Evolutionary conservation across 2,113 vertebrate species (phyloP), one percentile per base, ranked within the genome.

Genomic region (Macaca mulatta): DNA sequence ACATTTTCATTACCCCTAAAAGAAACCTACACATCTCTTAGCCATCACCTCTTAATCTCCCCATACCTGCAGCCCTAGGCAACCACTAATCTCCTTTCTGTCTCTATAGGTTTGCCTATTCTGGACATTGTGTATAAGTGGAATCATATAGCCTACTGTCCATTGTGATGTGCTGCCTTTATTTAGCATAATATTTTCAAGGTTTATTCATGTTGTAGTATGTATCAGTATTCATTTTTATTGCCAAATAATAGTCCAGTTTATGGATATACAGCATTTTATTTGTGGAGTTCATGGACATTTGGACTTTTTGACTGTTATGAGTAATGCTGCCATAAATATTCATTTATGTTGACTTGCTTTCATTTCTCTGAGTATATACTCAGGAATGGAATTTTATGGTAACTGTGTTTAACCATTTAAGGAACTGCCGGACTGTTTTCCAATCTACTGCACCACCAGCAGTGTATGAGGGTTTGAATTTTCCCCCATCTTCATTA

Each of bases 241-340:
- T 89, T 94, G 52, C 52, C 79, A 93, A 96, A 61, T 91, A 81
- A 48, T 90, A 70, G 14, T 90, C 17, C 45, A 17, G 43, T 95
- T 82, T 81, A 69, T 87, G 23, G 35, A 72, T 86, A 61, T 32
- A 45, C 22, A 90, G 4, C 23, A 59, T 96, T 89, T 94, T 96
- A 80, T 72, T 79, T 45, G 45, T 96, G 52, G 52, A 67, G 48
- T 83, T 95, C 14, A 48, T 87, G 52, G 8, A 74, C 23, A 82
- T 82, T 78, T 48, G 70, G 30, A 61, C 14, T 84, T 94, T 80
- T n/a, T 52, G 64, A 48, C n/a, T 59, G 3, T 70, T 89, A 45
- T 61, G 20, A 82, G 77, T 87, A 77, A 55, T 85, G 30, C 27
- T 96, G n/a, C 40, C 43, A 32, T 78, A 27, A 78, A 75, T 40